These are phyloP conservation scores for Salvelinus alpinus DNA, from an alignment of 2,113 vertebrate species.

Conservation along the genomic window DNA sequence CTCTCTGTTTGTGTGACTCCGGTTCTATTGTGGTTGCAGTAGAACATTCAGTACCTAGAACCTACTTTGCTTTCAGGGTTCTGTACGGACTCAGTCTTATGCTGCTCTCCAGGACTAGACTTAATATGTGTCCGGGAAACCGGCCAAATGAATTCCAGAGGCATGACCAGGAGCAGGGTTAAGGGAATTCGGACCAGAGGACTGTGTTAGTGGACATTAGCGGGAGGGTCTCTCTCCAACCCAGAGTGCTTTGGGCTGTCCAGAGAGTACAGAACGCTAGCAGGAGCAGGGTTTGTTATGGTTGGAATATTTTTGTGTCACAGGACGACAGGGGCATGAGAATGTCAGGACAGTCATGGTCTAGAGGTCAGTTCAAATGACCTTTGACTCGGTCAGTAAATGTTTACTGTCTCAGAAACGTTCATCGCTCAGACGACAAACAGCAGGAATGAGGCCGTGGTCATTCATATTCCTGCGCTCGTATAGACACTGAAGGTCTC, in stretches of 20 bases:
- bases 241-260: no score
- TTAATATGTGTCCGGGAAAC: no score
- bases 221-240: no score
- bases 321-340: slow-evolving; percentile 52
- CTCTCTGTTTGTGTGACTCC: no score
- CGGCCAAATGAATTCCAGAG: no score
- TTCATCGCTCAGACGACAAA: background rate
- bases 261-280: background rate
- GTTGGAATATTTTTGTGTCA: slow-evolving; percentile 38
- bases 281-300: slow-evolving; percentile 27
- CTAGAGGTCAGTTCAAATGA: background rate
- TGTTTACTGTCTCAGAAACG: slow-evolving; percentile 25
- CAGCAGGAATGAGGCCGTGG: background rate
- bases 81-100: no score
- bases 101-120: no score
- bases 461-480: background rate
- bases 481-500: no score
- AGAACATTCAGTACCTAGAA: no score
- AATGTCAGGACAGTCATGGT: slow-evolving; percentile 25
- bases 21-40: no score
- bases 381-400: slow-evolving; percentile 48
- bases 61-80: no score
- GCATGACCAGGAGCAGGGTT: no score
- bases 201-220: background rate
- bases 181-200: background rate